These are phyloP conservation scores for Phyllotis vaccarum DNA, from an alignment of 2,797 vertebrate species.

Conservation along the genomic window DNA sequence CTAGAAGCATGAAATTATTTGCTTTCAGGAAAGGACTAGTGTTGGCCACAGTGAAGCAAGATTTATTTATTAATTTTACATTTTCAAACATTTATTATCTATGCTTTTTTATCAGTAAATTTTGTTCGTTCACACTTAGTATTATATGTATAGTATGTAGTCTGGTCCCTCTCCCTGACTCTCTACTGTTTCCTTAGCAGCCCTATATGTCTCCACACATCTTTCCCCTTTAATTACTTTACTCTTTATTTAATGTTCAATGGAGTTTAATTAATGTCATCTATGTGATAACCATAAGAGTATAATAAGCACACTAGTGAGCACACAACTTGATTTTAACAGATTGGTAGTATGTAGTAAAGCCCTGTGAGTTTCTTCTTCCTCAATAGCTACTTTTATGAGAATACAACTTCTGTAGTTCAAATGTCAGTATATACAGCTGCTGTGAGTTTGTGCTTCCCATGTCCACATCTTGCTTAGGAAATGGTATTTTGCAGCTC, in stretches of 20 bases:
- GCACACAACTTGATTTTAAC: background rate
- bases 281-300: background rate
- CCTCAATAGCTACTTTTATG: background rate
- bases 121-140: background rate
- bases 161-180: background rate
- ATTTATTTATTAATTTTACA: background rate
- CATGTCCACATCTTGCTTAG: background rate
- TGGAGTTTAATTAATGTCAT: background rate
- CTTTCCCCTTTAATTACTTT: background rate
- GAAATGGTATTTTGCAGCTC: background rate
- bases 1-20: slow-evolving; percentile 41
- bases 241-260: background rate
- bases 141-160: background rate
- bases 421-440: background rate
- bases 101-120: background rate
- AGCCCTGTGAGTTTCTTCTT: background rate
- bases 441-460: background rate
- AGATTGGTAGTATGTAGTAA: background rate
- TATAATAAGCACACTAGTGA: background rate
- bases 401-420: background rate
- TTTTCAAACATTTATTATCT: background rate
- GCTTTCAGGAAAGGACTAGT: slow-evolving; percentile 15
- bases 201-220: background rate
- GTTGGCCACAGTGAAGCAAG: slow-evolving; percentile 40
- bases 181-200: background rate